A percentile compares a stretch with the other conserved stretches of the same genome.
Evolutionary conservation across 53 echinoderm and acorn worm genomes (phyloP).

Genomic region (Echinometra lucunter): DNA sequence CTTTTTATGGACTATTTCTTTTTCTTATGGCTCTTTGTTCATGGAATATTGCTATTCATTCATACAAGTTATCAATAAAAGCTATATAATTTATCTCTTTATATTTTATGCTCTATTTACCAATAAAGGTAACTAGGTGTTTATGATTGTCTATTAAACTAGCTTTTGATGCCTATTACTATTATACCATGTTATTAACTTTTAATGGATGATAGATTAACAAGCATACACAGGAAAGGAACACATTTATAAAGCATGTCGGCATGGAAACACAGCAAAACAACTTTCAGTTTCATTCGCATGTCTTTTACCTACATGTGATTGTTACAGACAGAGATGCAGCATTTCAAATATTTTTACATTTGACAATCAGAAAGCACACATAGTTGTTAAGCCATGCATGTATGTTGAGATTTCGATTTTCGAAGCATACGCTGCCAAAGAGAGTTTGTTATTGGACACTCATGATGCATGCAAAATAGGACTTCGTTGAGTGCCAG

Average conservation of each 20-base stretch:
- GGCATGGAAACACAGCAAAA: constrained; percentile 36
- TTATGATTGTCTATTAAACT: not conserved
- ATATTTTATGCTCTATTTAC: not conserved
- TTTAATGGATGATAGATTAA: not conserved
- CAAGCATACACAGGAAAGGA: constrained; percentile 7
- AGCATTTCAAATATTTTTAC: constrained; percentile 23
- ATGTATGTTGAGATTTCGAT: constrained; percentile 21
- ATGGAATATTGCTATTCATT: not conserved
- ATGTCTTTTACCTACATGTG: not conserved
- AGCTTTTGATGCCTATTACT: not conserved
- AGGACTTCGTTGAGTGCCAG: not conserved
- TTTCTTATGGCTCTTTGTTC: not conserved
- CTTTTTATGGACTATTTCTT: not conserved
- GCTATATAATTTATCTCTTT: not conserved
- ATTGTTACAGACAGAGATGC: not conserved
- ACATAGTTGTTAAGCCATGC: constrained; percentile 50
- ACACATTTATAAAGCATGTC: constrained; percentile 22
- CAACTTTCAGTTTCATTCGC: not conserved
- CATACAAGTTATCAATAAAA: not conserved
- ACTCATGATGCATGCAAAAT: constrained; percentile 8
- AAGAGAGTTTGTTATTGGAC: constrained; percentile 14
- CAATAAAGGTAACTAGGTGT: not conserved
- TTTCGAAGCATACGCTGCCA: constrained; percentile 35
- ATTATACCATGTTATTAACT: not conserved
- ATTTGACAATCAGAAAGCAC: constrained; percentile 23